A percentile compares a stretch with the other conserved stretches of the same genome.
phyloP scores from a whole-genome alignment of 1,140 invertebrate genomes.

The Drosophila simulans region DNA sequence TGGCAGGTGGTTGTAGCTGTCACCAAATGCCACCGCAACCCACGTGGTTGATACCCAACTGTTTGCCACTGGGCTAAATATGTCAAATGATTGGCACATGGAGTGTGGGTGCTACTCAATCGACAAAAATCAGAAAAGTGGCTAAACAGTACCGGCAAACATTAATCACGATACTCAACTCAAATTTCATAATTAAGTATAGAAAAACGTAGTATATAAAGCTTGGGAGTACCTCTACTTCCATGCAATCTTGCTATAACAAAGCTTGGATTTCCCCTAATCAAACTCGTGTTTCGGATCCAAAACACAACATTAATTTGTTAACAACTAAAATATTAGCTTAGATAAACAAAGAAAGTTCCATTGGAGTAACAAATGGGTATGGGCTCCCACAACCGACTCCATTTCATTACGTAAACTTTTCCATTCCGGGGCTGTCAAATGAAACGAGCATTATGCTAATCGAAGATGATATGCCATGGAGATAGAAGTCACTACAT shows the following conservation, averaged over 20 bases:
- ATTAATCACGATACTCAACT: constrained; percentile 30
- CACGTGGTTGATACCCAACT: constrained; percentile 30
- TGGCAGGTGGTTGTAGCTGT: constrained; percentile 33
- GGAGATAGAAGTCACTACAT: constrained; percentile 46
- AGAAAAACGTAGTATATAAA: no score
- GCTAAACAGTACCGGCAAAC: constrained; percentile 13
- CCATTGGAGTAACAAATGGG: constrained; percentile 19
- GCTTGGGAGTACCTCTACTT: not conserved
- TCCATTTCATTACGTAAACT: constrained; percentile 59
- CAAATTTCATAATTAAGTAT: not conserved
- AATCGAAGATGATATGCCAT: constrained; percentile 60
- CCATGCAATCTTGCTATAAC: not conserved
- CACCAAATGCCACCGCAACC: constrained; percentile 56
- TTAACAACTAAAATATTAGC: constrained; percentile 17
- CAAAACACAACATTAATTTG: constrained; percentile 3
- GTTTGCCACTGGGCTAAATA: constrained; percentile 27
- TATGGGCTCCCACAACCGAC: constrained; percentile 31
- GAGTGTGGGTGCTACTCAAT: constrained; percentile 32
- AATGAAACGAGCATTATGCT: constrained; percentile 74
- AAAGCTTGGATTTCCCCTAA: not conserved
- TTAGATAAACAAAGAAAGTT: constrained; percentile 60
- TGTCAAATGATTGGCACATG: constrained; percentile 51
- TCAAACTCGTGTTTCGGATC: not conserved
- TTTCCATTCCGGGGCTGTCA: constrained; percentile 60
- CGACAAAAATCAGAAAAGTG: constrained; percentile 8